These are phyloP conservation scores for Campylomormyrus numenius DNA, from an alignment of 2,113 vertebrate genomes.

Conservation along the genomic window DNA sequence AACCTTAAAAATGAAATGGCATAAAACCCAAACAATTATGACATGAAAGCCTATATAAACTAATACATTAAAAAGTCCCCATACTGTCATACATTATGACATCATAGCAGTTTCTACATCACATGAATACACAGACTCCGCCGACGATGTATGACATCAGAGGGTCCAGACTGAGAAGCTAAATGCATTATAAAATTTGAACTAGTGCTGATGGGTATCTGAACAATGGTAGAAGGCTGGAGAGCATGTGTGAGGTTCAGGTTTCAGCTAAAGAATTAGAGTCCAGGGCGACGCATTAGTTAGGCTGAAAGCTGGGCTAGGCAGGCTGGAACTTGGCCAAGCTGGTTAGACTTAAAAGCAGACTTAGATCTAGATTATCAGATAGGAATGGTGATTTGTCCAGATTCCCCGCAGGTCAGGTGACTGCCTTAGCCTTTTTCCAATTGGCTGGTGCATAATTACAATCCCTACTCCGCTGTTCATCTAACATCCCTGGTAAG, in stretches of 20 bases:
- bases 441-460: neutral
- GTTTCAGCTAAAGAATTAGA: neutral
- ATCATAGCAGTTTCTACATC: neutral
- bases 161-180: neutral
- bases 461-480: neutral
- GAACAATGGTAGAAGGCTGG: neutral
- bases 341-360: neutral
- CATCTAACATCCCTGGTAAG: neutral
- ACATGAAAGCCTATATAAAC: neutral
- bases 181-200: neutral
- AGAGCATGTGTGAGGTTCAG: neutral
- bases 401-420: neutral
- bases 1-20: neutral
- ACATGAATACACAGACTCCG: neutral
- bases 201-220: neutral
- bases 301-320: neutral
- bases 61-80: neutral
- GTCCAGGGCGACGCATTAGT: neutral
- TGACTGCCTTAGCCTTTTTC: neutral
- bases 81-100: neutral
- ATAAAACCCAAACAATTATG: neutral
- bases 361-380: neutral
- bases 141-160: neutral
- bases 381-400: neutral
- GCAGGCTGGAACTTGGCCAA: neutral